Base-by-base conservation (phyloP, 2,888 invertebrate species). In the Lasioglossum villosulum region DNA sequence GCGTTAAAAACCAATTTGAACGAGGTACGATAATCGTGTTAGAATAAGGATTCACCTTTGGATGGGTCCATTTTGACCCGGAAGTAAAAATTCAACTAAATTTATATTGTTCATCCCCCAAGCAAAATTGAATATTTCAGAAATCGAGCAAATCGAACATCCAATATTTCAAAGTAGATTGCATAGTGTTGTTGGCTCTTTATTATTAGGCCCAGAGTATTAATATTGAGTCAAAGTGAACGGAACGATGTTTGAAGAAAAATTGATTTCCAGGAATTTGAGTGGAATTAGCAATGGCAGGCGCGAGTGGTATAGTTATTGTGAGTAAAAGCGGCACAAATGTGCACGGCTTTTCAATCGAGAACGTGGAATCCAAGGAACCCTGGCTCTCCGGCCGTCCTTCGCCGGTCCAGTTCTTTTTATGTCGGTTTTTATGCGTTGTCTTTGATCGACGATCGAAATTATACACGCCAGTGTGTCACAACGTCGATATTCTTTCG, bases 401-500 rank as follows among this genome's bases (percentile, higher is more conserved):
- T 83, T 85, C 72, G 72, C 8, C 30, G 30, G 30, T 63, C 63
- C 30, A 63, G 63, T 63, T 72, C 30, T 68, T 39, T 68, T 72
- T 45, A 4, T 23, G 34, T 2, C 23, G 8, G 30, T 63, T 63
- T 63, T 63, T 63, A 30, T 16, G 30, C 63, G 27, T 63, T 63
- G 63, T 63, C 80, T 68, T 77, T 37, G 37, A 70, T 45, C 75
- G 73, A 19, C 63, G 52, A 37, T 66, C 52, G 39, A 74, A 81
- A 63, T 75, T 82, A 66, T 66, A 87, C 66, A 81, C 56, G 52
- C 30, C 42, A 39, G 34, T 45, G 34, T 63, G 68, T 87, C 82
- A 66, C 83, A 70, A 78, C 78, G 84, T 86, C 86, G 89, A 89
- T 83, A 86, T 73, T 30, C 75, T 56, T 56, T 78, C 52, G 68